Evolutionary conservation across 2,888 invertebrate genomes (phyloP), one percentile per base, ranked within the genome.

Genomic region (Cyclophora punctaria): DNA sequence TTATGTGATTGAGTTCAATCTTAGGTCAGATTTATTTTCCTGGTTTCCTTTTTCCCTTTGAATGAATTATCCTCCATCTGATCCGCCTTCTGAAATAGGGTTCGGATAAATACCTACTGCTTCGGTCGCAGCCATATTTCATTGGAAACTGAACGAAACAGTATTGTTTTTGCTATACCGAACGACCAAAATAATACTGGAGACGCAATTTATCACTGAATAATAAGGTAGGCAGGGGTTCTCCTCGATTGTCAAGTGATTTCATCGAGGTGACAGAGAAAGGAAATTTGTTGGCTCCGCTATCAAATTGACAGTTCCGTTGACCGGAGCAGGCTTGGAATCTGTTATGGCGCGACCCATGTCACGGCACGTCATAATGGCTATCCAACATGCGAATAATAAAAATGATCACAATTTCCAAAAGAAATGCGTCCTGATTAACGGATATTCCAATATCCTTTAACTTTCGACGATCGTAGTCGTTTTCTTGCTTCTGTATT

Each of bases 281-380:
- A 73, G 71, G 71, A 70, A 72, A 74, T 72, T 73, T 71, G 74
- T 70, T 73, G 75, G 77, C 70, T 75, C 72, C 73, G 68, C 66
- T 75, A 80, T 75, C 72, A 80, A 81, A 80, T 83, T 80, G 83
- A 82, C 80, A 80, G 78, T 73, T 78, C 73, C 77, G 78, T 70
- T 75, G 78, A 74, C 77, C 75, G 75, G 65, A 63, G 64, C 57
- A 65, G 65, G 69, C 62, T 62, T 63, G 65, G 70, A 82, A 78
- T 78, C 75, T 77, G 75, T 83, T 78, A 75, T 72, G 71, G 63
- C 63, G 48, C 67, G 76, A 83, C 83, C 85, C 83, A 72, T 76
- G 78, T 86, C 85, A 86, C 64, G 64, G 62, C 69, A 64, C 59
- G 73, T 73, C 73, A 78, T 78, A 79, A 79, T 75, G 75, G 67